Percentiles rank a stretch among this genome's conserved stretches.
phyloP scores from a whole-genome alignment of 1,140 invertebrate species.

The Brachionus rotundiformis region DNA sequence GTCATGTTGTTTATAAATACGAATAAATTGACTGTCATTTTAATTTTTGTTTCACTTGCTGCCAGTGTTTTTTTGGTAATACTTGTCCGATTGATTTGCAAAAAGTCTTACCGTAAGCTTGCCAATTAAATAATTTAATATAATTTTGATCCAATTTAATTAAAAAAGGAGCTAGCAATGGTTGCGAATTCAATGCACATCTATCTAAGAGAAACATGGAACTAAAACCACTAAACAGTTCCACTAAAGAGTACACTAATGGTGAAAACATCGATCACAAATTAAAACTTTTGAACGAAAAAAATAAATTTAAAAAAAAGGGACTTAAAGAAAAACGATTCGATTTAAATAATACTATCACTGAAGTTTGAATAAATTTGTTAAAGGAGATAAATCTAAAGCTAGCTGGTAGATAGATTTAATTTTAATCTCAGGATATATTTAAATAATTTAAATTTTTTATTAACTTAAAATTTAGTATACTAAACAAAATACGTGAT shows the following conservation, averaged over 20 bases:
- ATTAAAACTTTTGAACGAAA: not conserved
- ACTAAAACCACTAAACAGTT: not conserved
- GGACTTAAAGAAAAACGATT: too few relatives aligned
- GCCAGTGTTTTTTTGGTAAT: not conserved
- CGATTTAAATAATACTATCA: not conserved
- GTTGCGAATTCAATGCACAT: not conserved
- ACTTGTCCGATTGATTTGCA: not conserved
- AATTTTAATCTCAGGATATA: not conserved
- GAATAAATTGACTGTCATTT: conserved; percentile 23
- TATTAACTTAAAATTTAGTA: too few relatives aligned
- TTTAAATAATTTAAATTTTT: too few relatives aligned
- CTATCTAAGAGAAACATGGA: not conserved
- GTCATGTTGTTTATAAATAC: not conserved
- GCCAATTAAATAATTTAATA: not conserved
- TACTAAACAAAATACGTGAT: too few relatives aligned
- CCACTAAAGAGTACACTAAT: not conserved
- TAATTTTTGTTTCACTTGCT: not conserved
- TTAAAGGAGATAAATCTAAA: too few relatives aligned
- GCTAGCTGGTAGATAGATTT: not conserved
- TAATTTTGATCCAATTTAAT: not conserved
- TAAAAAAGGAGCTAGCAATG: not conserved
- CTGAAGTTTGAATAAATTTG: not conserved
- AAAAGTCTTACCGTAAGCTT: not conserved
- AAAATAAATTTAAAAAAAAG: not conserved
- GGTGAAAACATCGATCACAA: not conserved